Base-by-base conservation (phyloP, 2,113 vertebrate genomes). In the Rostratula benghalensis region DNA sequence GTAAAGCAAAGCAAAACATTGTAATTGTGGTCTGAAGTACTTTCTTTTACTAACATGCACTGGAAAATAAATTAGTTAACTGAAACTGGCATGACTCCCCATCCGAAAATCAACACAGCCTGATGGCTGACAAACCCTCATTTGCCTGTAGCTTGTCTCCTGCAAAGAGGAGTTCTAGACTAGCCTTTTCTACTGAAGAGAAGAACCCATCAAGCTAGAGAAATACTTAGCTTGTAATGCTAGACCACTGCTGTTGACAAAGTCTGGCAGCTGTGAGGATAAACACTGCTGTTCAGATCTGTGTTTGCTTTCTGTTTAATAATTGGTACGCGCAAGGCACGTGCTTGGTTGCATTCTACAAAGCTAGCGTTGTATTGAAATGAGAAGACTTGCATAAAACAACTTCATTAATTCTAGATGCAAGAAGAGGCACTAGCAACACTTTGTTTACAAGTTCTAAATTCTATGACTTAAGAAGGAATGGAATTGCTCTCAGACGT, bases 221-320 rank as follows among this genome's bases (percentile, higher is more conserved):
- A 94, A 95, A 81, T 83, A 78, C 31, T 95, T 92, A 60, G 78
- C 74, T 81, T 87, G 76, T 43, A 88, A 73, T 11, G 31, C 11
- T 18, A 74, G 64, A 78, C 53, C 69, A 16, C 7, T 67, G 77
- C 56, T 93, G 73, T 59, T 81, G 80, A 87, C 80, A 30, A 70
- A 84, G 73, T 11, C 45, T 33, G 57, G 70, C 78, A 89, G 81
- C 89, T 85, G 81, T 37, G 54, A 93, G 76, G 57, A 59, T 17
- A 79, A 90, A 91, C 80, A 73, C 37, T 59, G 57, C 81, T 80
- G 48, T 85, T 87, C 28, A 22, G 28, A 22, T 39, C 75, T n/a
- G 12, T 91, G 88, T 95, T 95, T 97, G 77, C 83, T 87, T 94
- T 91, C 80, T 60, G 93, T 65, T 91, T 96, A 95, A 89, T 95